Evolutionary conservation across 2,888 invertebrate genomes (phyloP).

Genomic region (Andrena praecox): DNA sequence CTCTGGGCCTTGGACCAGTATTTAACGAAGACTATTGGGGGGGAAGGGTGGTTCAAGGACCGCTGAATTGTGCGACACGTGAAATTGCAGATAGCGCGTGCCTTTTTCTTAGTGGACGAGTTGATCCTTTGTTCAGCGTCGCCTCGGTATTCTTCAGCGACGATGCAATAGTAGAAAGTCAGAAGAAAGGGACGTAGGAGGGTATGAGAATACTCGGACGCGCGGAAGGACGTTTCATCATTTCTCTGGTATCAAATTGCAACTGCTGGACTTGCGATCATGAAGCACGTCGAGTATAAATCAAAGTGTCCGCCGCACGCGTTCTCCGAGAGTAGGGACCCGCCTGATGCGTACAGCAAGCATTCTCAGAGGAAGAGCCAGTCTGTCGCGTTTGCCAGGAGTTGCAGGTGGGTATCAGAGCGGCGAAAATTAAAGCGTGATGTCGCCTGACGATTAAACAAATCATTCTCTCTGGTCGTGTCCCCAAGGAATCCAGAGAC

Average conservation of each 20-base stretch:
- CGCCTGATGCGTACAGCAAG: conserved; percentile 66
- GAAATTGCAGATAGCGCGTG: background rate
- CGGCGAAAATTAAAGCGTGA: background rate
- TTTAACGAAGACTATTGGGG: background rate
- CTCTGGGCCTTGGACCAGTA: background rate
- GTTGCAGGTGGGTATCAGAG: conserved; percentile 64
- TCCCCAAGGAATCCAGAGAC: conserved; percentile 64
- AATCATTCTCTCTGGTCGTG: background rate
- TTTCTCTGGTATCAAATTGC: background rate
- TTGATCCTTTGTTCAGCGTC: background rate
- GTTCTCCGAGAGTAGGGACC: conserved; percentile 52
- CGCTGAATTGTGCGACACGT: background rate
- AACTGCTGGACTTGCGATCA: conserved; percentile 43
- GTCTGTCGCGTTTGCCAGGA: conserved; percentile 39
- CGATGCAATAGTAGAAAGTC: background rate
- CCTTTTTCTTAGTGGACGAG: background rate
- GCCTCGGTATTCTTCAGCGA: background rate
- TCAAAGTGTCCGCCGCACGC: conserved; percentile 61
- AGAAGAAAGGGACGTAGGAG: background rate
- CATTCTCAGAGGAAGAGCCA: conserved; percentile 60
- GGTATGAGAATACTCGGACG: conserved; percentile 28
- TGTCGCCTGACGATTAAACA: background rate
- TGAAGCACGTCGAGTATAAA: conserved; percentile 70
- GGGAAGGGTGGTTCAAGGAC: background rate
- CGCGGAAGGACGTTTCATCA: conserved; percentile 18